Conservation (phyloP, 2,888 invertebrate genomes). For the Drosophila maculinotata region DNA sequence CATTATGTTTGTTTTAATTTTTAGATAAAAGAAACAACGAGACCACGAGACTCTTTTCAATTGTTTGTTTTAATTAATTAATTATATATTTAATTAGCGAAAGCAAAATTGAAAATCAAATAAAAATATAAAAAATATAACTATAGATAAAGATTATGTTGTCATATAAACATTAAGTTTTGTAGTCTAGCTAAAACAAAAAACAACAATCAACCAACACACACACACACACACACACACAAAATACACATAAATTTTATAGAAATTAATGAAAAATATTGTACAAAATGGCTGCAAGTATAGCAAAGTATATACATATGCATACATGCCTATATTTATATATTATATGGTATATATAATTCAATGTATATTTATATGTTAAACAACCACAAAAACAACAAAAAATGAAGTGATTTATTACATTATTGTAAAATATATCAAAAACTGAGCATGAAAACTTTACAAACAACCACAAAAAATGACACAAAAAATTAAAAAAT, state of each 20-base stretch:
- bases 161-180: constrained; percentile 73
- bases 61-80: constrained; percentile 64
- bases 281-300: constrained; percentile 67
- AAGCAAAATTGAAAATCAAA: constrained; percentile 52
- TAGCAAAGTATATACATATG: constrained; percentile 35
- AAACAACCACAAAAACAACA: constrained; percentile 50
- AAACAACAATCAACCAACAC: neutral
- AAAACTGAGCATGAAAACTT: constrained; percentile 67
- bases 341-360: constrained; percentile 40
- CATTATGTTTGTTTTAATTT: constrained; percentile 43
- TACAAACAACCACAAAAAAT: constrained; percentile 71
- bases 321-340: constrained; percentile 33
- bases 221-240: constrained; percentile 31
- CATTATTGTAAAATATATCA: constrained; percentile 73
- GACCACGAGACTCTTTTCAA: constrained; percentile 75
- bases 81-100: constrained; percentile 39
- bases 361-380: constrained; percentile 43
- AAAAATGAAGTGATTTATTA: constrained; percentile 77
- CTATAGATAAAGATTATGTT: constrained; percentile 62
- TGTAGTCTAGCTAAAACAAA: constrained; percentile 52
- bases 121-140: constrained; percentile 33
- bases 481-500: constrained; percentile 71
- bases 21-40: constrained; percentile 50
- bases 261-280: constrained; percentile 73
- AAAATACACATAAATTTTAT: constrained; percentile 60